Evolutionary conservation across 2,888 invertebrate species (phyloP), one percentile per base, ranked within the genome.

Genomic region (Platerodrilus igneus): DNA sequence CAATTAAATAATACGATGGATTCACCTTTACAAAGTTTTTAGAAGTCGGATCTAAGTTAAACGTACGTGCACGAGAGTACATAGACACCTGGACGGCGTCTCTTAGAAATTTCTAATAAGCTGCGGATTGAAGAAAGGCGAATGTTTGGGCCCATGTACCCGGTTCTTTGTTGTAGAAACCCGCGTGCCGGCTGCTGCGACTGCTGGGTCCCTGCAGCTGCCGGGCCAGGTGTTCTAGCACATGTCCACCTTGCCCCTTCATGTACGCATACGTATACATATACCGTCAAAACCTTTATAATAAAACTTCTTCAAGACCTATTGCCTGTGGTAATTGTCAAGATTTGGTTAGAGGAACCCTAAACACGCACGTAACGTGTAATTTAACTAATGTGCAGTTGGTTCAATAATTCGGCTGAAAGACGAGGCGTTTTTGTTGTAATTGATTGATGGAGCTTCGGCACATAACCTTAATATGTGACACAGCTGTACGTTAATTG

Each of bases 161-260:
- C 37, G 28, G 49, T 57, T 56, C 41, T 47, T 44, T 47, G 47
- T 44, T 41, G 34, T 37, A 28, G 33, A 35, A 39, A 41, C 47
- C 40, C 46, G 42, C 46, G 46, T 42, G 46, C 45, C 44, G 44
- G 47, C 44, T 58, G 56, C 54, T 55, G 47, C 38, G 42, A 43
- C 42, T 37, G 42, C 42, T 37, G 41, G 42, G 43, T 16, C 41
- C 47, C 47, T 52, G 52, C 64, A 64, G 64, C 63, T 64, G 64
- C 57, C 57, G 56, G 51, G 60, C 64, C 64, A 64, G 64, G 64
- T 64, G 64, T 63, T 56, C 56, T 53, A 42, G 48, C 45, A 42
- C 42, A 43, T 48, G 41, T 39, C 48, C 45, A 48, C 40, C 40
- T 43, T 47, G 43, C 47, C 43, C 42, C 45, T 48, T 41, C 36